These are phyloP conservation scores for Nephotettix cincticeps DNA, from an alignment of 1,140 invertebrate genomes.

Conservation along the genomic window DNA sequence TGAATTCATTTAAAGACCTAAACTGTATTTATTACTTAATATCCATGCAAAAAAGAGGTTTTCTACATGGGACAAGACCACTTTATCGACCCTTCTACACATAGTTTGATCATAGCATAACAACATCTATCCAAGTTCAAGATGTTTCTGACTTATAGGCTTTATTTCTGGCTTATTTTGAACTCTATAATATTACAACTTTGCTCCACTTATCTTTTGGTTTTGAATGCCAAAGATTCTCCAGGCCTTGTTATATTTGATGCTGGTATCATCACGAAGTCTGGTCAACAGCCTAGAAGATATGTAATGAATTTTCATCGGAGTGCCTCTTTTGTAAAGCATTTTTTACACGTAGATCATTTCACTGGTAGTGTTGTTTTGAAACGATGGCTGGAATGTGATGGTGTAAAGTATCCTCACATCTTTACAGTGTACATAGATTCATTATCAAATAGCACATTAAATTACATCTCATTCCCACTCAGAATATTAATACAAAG, in stretches of 20 bases:
- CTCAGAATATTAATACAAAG: conserved; percentile 76
- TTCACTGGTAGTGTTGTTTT: conserved; percentile 72
- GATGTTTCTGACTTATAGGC: conserved; percentile 17
- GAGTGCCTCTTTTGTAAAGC: conserved; percentile 77
- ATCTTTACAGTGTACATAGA: conserved; percentile 85
- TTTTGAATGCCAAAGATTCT: conserved; percentile 65
- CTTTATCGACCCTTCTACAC: too few species aligned
- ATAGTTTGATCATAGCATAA: too few species aligned
- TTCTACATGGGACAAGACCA: too few species aligned
- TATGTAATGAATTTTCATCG: conserved; percentile 66
- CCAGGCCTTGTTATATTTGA: conserved; percentile 74
- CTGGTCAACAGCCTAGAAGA: conserved; percentile 59
- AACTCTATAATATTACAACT: conserved; percentile 9
- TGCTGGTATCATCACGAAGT: conserved; percentile 74
- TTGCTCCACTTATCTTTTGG: conserved; percentile 59
- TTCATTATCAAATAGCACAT: conserved; percentile 75
- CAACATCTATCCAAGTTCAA: neutral
- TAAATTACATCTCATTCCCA: conserved; percentile 82
- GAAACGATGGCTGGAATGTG: conserved; percentile 70
- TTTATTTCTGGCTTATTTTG: conserved; percentile 12
- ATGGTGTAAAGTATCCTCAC: conserved; percentile 77
- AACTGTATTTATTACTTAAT: too few species aligned
- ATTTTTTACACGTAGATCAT: conserved; percentile 71
- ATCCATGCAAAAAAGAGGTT: too few species aligned
- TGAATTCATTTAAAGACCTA: too few species aligned